phyloP scores from a whole-genome alignment of 2,113 vertebrate genomes.

The Lucifuga dentata region DNA sequence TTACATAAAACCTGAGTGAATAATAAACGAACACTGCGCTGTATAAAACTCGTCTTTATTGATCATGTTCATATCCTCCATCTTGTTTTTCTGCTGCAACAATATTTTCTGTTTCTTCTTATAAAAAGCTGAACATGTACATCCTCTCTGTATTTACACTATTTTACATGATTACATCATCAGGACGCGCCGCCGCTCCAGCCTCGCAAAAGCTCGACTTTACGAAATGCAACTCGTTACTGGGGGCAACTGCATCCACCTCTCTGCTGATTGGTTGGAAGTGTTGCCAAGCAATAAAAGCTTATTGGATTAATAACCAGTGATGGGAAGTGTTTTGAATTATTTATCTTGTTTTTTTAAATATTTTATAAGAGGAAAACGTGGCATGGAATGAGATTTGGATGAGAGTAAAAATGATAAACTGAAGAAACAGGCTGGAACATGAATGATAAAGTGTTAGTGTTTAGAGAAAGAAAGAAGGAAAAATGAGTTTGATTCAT shows the following conservation, averaged over 20 bases:
- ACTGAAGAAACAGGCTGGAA: background rate
- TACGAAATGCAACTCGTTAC: conserved; percentile 36
- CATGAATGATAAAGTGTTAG: background rate
- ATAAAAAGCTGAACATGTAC: conserved; percentile 71
- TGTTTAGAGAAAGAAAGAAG: no score
- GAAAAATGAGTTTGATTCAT: no score
- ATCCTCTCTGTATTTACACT: conserved; percentile 69
- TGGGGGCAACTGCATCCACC: conserved; percentile 2
- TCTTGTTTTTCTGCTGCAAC: background rate
- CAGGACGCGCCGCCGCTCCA: conserved; percentile 23
- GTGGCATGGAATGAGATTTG: background rate
- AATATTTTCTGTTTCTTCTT: conserved; percentile 43
- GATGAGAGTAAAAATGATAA: background rate
- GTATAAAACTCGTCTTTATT: conserved; percentile 73
- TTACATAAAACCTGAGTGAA: no score
- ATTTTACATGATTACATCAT: conserved; percentile 51
- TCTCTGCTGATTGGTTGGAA: conserved; percentile 21
- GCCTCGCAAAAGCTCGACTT: conserved; percentile 22
- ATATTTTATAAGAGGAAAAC: conserved; percentile 27
- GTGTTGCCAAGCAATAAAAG: conserved; percentile 62
- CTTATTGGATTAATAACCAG: conserved; percentile 40
- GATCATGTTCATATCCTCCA: conserved; percentile 22
- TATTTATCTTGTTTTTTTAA: conserved; percentile 12
- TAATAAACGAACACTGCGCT: background rate
- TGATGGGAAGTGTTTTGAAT: conserved; percentile 28